A percentile compares a stretch with the other conserved stretches of the same genome.
phyloP scores from a whole-genome alignment of 2,113 vertebrate species.

The Macquaria australasica region DNA sequence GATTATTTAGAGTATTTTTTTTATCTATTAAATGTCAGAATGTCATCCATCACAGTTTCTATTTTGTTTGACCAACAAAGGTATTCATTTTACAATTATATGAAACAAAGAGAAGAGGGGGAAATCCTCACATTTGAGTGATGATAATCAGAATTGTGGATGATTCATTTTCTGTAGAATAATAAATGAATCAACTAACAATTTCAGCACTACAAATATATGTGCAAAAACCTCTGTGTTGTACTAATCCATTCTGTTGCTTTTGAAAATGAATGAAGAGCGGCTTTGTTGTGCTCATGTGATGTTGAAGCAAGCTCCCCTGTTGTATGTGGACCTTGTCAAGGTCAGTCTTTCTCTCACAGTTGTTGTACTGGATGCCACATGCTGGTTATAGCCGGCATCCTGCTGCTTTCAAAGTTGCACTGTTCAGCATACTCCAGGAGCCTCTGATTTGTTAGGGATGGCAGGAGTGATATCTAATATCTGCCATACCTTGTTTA shows the following conservation, averaged over 20 bases:
- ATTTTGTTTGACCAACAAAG: not conserved
- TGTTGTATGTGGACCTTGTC: constrained; percentile 19
- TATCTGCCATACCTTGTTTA: constrained; percentile 4
- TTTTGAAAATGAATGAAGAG: not conserved
- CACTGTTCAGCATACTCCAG: constrained; percentile 28
- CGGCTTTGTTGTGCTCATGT: not conserved
- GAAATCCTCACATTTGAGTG: not conserved
- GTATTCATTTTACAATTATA: not conserved
- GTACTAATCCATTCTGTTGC: not conserved
- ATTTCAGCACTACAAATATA: not conserved
- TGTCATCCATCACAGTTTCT: not conserved
- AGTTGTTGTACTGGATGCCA: not conserved
- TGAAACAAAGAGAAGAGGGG: not conserved
- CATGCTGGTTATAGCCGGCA: constrained; percentile 41
- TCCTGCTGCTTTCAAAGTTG: constrained; percentile 50
- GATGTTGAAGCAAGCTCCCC: not conserved
- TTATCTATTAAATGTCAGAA: not conserved
- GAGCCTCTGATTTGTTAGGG: constrained; percentile 3
- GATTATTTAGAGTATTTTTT: not conserved
- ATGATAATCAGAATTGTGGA: not conserved
- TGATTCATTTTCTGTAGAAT: not conserved
- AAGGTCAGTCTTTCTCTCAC: constrained; percentile 43
- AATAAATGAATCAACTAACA: not conserved
- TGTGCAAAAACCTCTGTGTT: not conserved
- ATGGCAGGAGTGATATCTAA: not conserved